These are phyloP conservation scores for Pandion haliaetus DNA, from an alignment of 2,113 vertebrate species.

Conservation along the genomic window DNA sequence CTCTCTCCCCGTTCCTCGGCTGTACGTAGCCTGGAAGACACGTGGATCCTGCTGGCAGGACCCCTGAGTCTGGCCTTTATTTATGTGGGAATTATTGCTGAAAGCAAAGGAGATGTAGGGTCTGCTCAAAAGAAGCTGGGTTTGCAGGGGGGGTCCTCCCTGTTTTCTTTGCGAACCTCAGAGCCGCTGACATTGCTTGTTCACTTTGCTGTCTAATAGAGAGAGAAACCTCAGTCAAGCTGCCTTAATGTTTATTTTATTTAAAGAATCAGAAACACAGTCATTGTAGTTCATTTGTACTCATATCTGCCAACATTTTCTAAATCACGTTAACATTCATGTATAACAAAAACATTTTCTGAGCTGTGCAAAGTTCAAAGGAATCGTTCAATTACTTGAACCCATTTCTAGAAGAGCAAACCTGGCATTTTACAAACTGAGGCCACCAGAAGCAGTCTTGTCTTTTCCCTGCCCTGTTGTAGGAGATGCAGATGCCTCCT, in stretches of 20 bases:
- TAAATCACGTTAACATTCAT: slow-evolving; percentile 75
- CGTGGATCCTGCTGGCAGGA: fast-evolving
- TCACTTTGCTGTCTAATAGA: neutral
- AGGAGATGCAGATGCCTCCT: neutral
- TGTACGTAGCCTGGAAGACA: fast-evolving
- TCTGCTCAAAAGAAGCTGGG: neutral
- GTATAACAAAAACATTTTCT: slow-evolving; percentile 72
- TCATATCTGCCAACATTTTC: slow-evolving; percentile 67
- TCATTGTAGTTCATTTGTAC: slow-evolving; percentile 69
- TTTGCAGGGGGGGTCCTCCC: neutral
- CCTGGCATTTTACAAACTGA: slow-evolving; percentile 45
- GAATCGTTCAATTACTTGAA: slow-evolving; percentile 56
- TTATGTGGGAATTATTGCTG: neutral
- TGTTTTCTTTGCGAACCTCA: neutral
- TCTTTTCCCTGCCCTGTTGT: neutral
- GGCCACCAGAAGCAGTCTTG: slow-evolving; percentile 28
- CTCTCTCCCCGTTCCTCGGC: neutral
- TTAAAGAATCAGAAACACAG: slow-evolving; percentile 80
- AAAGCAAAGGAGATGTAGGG: neutral
- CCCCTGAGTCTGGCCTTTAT: neutral
- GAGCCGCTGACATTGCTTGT: neutral
- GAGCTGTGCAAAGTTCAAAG: slow-evolving; percentile 78
- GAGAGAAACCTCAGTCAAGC: neutral
- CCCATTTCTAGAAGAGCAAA: slow-evolving; percentile 45
- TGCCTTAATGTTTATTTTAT: slow-evolving; percentile 75